Evolutionary conservation across 1,140 invertebrate species (phyloP).

Genomic region (Neuroterus valhalla): DNA sequence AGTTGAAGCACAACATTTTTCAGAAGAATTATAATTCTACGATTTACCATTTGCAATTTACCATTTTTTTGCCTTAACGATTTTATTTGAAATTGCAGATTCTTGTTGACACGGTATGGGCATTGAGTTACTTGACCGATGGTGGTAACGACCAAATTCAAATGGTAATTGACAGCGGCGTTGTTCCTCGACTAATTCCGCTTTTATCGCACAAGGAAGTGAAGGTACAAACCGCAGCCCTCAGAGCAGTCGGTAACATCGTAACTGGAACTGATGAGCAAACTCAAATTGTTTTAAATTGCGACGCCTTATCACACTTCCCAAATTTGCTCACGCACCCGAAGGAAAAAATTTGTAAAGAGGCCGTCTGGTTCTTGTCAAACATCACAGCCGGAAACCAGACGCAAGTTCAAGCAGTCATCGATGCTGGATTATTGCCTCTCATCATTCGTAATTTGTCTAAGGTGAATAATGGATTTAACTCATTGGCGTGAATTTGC

Average conservation of each 20-base stretch:
- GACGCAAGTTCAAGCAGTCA: conserved; percentile 96
- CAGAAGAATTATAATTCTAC: no score
- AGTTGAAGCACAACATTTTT: no score
- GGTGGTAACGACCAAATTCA: conserved; percentile 99
- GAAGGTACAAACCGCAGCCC: conserved; percentile 97
- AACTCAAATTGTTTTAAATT: conserved; percentile 84
- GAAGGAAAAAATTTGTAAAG: conserved; percentile 91
- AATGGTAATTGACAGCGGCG: conserved; percentile 97
- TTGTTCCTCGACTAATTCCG: conserved; percentile 96
- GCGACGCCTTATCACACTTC: conserved; percentile 93
- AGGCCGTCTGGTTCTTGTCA: conserved; percentile 99
- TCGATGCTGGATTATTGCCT: conserved; percentile 95
- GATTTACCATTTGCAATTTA: no score
- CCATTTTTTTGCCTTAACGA: no score
- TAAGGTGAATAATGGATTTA: conserved; percentile 70
- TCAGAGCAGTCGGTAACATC: conserved; percentile 98
- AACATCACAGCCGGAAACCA: conserved; percentile 99
- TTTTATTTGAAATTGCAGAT: conserved; percentile 80
- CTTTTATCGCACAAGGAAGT: conserved; percentile 96
- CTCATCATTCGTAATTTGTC: conserved; percentile 94
- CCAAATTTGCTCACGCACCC: conserved; percentile 91
- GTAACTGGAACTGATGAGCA: conserved; percentile 99
- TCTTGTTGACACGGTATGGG: conserved; percentile 99
- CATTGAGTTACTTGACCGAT: conserved; percentile 98
- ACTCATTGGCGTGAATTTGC: background rate